phyloP scores from a whole-genome alignment of 2,113 vertebrate species.

The Vimba vimba region DNA sequence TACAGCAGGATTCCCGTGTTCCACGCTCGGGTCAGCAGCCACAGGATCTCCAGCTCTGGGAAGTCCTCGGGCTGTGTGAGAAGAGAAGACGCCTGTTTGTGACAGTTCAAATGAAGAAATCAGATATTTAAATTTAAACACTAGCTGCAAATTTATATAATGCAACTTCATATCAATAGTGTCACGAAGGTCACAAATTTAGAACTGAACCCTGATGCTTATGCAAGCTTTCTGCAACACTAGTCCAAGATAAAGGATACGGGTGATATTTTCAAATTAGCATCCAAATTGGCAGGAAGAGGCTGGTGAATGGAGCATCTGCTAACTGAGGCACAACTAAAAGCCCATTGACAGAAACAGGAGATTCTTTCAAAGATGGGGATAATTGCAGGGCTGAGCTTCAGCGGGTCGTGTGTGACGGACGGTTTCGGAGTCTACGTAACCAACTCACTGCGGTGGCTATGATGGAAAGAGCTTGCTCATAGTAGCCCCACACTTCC shows the following conservation, averaged over 20 bases:
- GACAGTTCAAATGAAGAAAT: conserved; percentile 13
- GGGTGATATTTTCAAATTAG: conserved; percentile 62
- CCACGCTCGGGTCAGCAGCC: conserved; percentile 91
- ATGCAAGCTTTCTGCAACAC: conserved; percentile 15
- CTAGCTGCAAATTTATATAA: not conserved
- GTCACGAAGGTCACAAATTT: not conserved
- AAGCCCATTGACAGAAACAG: conserved; percentile 74
- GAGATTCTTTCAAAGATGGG: conserved; percentile 70
- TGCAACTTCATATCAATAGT: not conserved
- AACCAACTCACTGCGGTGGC: conserved; percentile 77
- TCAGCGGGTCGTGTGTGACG: conserved; percentile 59
- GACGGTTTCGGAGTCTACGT: conserved; percentile 61
- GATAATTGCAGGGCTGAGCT: conserved; percentile 70
- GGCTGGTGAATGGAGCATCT: conserved; percentile 78
- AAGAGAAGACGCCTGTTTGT: conserved; percentile 32
- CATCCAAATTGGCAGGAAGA: conserved; percentile 78
- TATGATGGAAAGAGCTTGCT: conserved; percentile 83
- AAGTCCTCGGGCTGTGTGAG: conserved; percentile 72
- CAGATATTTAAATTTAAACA: not conserved
- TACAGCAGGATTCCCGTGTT: conserved; percentile 88
- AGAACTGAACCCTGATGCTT: conserved; percentile 13
- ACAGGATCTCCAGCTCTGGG: conserved; percentile 86
- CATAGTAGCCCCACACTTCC: conserved; percentile 85
- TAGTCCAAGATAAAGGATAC: conserved; percentile 10
- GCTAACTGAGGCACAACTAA: conserved; percentile 75